Evolutionary conservation across 1,140 invertebrate species (phyloP).

Genomic region (Habropoda laboriosa): DNA sequence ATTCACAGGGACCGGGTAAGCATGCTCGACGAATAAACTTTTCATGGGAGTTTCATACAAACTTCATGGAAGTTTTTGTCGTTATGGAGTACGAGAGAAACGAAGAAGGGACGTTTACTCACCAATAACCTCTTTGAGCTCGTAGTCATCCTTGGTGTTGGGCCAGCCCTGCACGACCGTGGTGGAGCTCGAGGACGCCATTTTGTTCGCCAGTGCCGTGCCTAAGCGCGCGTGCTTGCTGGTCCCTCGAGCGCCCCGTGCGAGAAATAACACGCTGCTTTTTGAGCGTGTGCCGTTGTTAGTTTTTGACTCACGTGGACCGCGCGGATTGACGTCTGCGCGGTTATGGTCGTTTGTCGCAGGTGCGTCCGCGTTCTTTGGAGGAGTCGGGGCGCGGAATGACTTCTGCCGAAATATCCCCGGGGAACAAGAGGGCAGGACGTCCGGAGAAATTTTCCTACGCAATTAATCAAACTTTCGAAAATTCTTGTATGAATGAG

Average conservation of each 20-base stretch:
- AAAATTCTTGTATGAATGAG: not conserved
- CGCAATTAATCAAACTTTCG: not conserved
- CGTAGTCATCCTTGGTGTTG: slow-evolving; percentile 96
- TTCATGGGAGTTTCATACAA: not conserved
- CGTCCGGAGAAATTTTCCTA: slow-evolving; percentile 85
- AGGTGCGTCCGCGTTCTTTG: not conserved
- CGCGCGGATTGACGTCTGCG: slow-evolving; percentile 2
- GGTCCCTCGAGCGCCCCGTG: slow-evolving; percentile 68
- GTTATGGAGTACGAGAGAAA: not conserved
- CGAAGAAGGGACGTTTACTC: slow-evolving; percentile 69
- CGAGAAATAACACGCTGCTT: slow-evolving; percentile 58
- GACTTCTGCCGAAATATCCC: slow-evolving; percentile 86
- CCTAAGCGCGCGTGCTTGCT: slow-evolving; percentile 78
- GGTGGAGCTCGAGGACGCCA: slow-evolving; percentile 85
- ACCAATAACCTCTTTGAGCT: slow-evolving; percentile 97
- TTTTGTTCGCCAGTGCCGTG: slow-evolving; percentile 86
- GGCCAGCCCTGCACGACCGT: slow-evolving; percentile 89
- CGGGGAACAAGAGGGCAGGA: slow-evolving; percentile 84
- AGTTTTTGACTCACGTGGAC: slow-evolving; percentile 51
- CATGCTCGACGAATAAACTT: not conserved
- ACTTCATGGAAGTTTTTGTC: too few relatives aligned
- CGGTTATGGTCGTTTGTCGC: slow-evolving; percentile 24
- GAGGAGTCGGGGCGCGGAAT: slow-evolving; percentile 74
- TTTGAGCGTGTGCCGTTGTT: slow-evolving; percentile 37
- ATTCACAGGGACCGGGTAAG: slow-evolving; percentile 7